Evolutionary conservation across 2,888 invertebrate species (phyloP).

Genomic region (Schizaphis graminum): DNA sequence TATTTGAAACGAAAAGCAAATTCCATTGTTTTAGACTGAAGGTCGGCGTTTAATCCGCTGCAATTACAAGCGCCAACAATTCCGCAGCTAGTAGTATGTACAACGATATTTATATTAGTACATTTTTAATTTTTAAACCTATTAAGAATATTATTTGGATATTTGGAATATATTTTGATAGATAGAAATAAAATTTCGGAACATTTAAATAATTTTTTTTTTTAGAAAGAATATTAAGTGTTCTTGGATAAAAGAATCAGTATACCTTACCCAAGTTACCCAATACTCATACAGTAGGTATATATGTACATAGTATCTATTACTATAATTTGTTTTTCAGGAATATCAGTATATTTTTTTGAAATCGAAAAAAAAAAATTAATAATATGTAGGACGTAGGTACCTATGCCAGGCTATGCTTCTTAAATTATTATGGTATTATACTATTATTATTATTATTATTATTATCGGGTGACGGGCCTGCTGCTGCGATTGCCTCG

Average conservation of each 20-base stretch:
- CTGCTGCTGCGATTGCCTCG: neutral
- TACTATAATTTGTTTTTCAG: neutral
- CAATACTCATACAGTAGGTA: neutral
- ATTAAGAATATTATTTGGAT: neutral
- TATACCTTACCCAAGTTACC: neutral
- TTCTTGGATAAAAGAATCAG: neutral
- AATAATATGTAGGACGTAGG: no score
- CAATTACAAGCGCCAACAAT: neutral
- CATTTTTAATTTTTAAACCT: neutral
- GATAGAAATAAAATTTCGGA: neutral
- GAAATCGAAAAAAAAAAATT: neutral
- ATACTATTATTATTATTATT: neutral
- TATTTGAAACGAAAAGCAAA: conserved; percentile 23
- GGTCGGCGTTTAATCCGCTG: conserved; percentile 34
- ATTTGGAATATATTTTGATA: neutral
- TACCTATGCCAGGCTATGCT: neutral
- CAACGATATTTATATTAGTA: neutral
- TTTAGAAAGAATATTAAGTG: neutral
- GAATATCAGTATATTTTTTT: neutral
- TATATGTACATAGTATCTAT: no score
- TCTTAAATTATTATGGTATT: neutral
- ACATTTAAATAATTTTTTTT: neutral
- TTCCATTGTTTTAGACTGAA: conserved; percentile 51
- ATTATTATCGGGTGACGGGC: neutral
- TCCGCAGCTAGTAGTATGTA: neutral